Evolutionary conservation across 2,888 invertebrate species (phyloP).

Genomic region (Epiperipatus broadwayi): DNA sequence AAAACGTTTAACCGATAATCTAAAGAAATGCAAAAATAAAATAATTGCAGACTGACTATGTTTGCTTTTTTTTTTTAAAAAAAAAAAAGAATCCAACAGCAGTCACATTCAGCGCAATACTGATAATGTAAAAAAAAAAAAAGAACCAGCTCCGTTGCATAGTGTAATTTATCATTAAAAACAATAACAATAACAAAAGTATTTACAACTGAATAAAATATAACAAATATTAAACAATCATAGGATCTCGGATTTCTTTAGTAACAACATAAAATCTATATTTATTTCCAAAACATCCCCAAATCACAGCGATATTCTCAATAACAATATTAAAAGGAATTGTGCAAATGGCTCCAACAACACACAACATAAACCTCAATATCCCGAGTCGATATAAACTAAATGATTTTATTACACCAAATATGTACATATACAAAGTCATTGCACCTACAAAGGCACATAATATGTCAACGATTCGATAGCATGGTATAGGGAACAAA

Average conservation of each 20-base stretch:
- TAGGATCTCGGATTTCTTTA: constrained; percentile 44
- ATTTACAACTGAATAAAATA: no score
- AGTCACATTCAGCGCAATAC: no score
- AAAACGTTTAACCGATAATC: no score
- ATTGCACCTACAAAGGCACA: constrained; percentile 81
- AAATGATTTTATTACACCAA: constrained; percentile 91
- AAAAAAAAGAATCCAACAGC: no score
- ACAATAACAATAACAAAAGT: no score
- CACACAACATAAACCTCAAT: constrained; percentile 52
- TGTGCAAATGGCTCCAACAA: constrained; percentile 65
- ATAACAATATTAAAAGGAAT: constrained; percentile 84
- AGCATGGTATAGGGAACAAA: constrained; percentile 55
- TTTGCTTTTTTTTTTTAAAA: no score
- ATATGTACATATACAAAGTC: constrained; percentile 91
- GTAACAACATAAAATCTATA: constrained; percentile 93
- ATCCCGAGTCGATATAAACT: constrained; percentile 67
- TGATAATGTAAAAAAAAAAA: no score
- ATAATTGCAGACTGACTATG: no score
- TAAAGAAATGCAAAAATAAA: no score
- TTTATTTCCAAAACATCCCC: constrained; percentile 83
- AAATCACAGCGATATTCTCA: constrained; percentile 81
- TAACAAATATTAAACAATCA: constrained; percentile 17
- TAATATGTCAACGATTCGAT: constrained; percentile 53
- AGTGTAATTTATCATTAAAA: no score
- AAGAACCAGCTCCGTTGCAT: no score